phyloP scores from a whole-genome alignment of 2,888 invertebrate genomes.

The Oscheius sp. region DNA sequence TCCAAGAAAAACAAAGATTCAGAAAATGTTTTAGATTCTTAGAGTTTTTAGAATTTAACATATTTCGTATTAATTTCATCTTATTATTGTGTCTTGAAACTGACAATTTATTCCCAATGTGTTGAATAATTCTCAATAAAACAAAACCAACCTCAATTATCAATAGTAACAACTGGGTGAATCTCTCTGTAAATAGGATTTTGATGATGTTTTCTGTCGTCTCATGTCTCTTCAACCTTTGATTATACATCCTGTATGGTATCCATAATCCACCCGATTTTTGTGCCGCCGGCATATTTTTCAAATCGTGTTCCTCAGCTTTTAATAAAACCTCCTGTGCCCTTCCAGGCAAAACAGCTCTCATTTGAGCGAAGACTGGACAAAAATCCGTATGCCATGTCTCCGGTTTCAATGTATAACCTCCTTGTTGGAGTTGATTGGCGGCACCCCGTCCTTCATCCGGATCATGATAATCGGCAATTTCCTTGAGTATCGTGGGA shows the following conservation, averaged over 20 bases:
- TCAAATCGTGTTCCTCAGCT: constrained; percentile 28
- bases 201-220: constrained; percentile 32
- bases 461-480: constrained; percentile 45
- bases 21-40: no score
- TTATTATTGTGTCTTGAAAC: no score
- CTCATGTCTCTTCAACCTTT: constrained; percentile 9
- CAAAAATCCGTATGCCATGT: constrained; percentile 51
- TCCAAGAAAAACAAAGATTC: no score
- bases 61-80: no score
- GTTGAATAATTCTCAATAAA: no score
- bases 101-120: no score
- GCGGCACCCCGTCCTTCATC: constrained; percentile 20
- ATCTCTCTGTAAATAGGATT: constrained; percentile 33
- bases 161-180: constrained; percentile 27
- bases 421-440: constrained; percentile 40
- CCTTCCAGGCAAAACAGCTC: constrained; percentile 38
- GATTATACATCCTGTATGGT: constrained; percentile 41
- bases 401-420: constrained; percentile 45
- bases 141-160: not conserved
- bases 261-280: constrained; percentile 35
- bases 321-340: not conserved
- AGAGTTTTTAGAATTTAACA: no score
- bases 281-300: not conserved
- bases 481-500: constrained; percentile 46
- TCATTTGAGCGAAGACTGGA: constrained; percentile 53